These are phyloP conservation scores for Cotesia vestalis DNA, from an alignment of 1,140 invertebrate species.

Conservation along the genomic window DNA sequence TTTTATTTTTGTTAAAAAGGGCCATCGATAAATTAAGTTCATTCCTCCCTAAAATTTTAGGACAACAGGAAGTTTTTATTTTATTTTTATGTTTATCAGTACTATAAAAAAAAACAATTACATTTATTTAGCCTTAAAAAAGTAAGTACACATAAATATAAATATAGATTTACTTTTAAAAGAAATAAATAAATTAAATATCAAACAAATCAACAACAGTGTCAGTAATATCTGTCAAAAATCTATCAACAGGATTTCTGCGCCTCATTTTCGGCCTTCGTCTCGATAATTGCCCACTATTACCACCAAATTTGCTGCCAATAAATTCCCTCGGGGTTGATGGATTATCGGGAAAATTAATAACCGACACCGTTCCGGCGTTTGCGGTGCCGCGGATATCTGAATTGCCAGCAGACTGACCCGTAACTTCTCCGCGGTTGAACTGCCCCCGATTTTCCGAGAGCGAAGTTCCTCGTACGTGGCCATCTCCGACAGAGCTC, in stretches of 20 bases:
- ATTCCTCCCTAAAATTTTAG: no score
- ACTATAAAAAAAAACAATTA: no score
- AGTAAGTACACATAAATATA: no score
- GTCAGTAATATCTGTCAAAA: constrained; percentile 43
- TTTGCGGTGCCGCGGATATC: constrained; percentile 44
- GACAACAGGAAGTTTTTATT: no score
- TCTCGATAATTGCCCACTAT: constrained; percentile 16
- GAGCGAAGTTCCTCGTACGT: constrained; percentile 41
- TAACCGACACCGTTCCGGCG: constrained; percentile 38
- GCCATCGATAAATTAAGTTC: no score
- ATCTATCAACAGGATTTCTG: constrained; percentile 36
- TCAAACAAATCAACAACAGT: constrained; percentile 44
- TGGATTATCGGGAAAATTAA: constrained; percentile 41
- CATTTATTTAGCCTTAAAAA: no score
- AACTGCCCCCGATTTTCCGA: constrained; percentile 42
- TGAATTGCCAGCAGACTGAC: constrained; percentile 36
- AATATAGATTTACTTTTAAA: background rate
- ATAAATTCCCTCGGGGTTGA: constrained; percentile 49
- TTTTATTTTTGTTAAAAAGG: no score
- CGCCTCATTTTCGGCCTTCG: constrained; percentile 32
- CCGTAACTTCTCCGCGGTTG: constrained; percentile 43
- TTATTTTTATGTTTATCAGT: no score
- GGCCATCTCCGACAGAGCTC: constrained; percentile 43
- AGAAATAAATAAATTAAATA: constrained; percentile 32
- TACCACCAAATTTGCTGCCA: constrained; percentile 35